Evolutionary conservation across 2,113 vertebrate species (phyloP).

Genomic region (Taurulus bubalis): DNA sequence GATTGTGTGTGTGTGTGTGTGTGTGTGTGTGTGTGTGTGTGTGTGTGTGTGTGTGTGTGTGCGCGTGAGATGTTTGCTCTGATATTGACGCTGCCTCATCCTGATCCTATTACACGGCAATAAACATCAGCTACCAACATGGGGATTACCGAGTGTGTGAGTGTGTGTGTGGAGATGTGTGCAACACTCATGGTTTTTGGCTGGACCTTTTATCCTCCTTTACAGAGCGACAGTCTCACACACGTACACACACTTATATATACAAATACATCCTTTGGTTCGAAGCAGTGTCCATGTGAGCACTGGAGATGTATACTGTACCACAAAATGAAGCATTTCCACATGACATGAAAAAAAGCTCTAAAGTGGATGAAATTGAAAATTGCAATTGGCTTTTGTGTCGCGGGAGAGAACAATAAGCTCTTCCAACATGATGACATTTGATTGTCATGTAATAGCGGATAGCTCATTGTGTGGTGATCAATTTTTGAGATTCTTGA

Average conservation of each 20-base stretch:
- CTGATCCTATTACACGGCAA: conserved; percentile 92
- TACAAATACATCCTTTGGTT: background rate
- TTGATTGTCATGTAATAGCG: conserved; percentile 37
- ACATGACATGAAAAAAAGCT: background rate
- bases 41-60: conserved; percentile 33
- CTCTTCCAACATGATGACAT: conserved; percentile 38
- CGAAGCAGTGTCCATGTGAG: conserved; percentile 9
- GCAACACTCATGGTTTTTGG: conserved; percentile 61
- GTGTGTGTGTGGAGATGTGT: conserved; percentile 55
- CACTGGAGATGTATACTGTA: background rate
- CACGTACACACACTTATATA: background rate
- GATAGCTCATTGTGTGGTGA: conserved; percentile 34
- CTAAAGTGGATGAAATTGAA: conserved; percentile 26
- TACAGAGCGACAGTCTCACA: conserved; percentile 32
- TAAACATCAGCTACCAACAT: conserved; percentile 86
- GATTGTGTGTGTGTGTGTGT: conserved; percentile 41
- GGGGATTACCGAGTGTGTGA: conserved; percentile 81
- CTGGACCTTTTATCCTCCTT: conserved; percentile 67
- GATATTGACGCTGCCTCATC: conserved; percentile 87
- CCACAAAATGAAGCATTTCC: background rate
- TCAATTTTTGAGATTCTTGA: conserved; percentile 39
- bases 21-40: conserved; percentile 30
- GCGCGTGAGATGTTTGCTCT: conserved; percentile 83
- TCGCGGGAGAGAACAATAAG: conserved; percentile 29
- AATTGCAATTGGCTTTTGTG: background rate